phyloP scores from a whole-genome alignment of 2,113 vertebrate genomes.

The Microcebus lehilahytsara region DNA sequence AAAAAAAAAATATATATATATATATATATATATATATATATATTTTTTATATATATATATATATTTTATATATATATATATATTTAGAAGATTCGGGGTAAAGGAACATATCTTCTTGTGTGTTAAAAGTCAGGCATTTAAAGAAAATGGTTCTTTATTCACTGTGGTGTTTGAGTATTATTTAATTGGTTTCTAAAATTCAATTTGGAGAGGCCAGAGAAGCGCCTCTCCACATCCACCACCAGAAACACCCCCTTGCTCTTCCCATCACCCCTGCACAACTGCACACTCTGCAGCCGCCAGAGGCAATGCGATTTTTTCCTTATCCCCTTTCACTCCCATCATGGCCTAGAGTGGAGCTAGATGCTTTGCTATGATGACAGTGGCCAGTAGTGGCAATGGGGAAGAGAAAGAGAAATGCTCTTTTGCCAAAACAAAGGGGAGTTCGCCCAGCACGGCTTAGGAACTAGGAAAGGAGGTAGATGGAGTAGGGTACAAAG shows the following conservation, averaged over 20 bases:
- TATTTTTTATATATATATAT: background rate
- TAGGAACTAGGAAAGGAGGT: background rate
- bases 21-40: background rate
- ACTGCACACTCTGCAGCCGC: background rate
- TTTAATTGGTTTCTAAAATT: background rate
- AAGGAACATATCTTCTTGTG: background rate
- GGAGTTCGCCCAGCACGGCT: background rate
- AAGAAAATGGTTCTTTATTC: background rate
- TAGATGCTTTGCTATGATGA: background rate
- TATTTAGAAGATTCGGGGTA: background rate
- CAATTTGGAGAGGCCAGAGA: background rate
- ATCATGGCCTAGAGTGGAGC: background rate
- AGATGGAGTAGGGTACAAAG: background rate
- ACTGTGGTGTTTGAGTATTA: background rate
- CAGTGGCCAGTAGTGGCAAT: background rate
- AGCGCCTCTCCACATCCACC: background rate
- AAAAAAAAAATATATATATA: too few relatives aligned
- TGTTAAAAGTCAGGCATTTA: background rate
- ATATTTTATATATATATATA: background rate
- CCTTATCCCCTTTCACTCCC: background rate
- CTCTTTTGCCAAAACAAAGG: background rate
- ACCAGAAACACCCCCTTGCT: background rate
- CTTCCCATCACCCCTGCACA: too few relatives aligned
- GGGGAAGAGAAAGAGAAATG: background rate
- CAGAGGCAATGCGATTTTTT: fast-evolving